Conservation (phyloP, 2,888 invertebrate genomes). For the Aricia artaxerxes region DNA sequence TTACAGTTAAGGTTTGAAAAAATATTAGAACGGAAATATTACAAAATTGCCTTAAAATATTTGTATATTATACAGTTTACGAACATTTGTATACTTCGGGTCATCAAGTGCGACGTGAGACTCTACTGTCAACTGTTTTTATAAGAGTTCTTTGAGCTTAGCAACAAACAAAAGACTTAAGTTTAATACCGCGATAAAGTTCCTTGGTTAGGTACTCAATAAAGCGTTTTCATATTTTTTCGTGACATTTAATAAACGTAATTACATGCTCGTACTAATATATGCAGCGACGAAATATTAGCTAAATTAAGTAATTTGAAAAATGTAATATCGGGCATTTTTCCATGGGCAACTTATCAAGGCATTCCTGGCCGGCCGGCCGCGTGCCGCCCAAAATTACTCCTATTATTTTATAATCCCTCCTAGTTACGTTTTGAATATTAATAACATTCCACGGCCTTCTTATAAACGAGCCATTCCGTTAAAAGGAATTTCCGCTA, state of each 20-base stretch:
- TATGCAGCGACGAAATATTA: constrained; percentile 32
- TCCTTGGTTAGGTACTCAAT: neutral
- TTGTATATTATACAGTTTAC: no score
- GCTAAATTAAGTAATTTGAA: constrained; percentile 50
- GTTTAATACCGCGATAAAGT: neutral
- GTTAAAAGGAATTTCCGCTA: constrained; percentile 63
- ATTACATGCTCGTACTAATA: neutral
- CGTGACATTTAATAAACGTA: neutral
- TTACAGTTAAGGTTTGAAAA: no score
- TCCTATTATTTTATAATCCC: constrained; percentile 81
- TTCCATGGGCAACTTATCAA: constrained; percentile 76
- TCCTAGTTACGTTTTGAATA: constrained; percentile 79
- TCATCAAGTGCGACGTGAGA: no score
- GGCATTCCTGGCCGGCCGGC: constrained; percentile 61
- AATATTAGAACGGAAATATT: no score
- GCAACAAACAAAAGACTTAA: no score
- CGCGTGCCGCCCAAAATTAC: constrained; percentile 75
- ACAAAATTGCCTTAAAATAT: no score
- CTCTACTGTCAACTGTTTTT: no score
- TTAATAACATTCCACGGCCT: constrained; percentile 77
- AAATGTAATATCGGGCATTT: constrained; percentile 78
- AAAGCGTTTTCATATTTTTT: neutral
- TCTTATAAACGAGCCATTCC: constrained; percentile 64
- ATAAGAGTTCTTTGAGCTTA: no score
- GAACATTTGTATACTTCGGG: no score